Evolutionary conservation across 1,140 invertebrate genomes (phyloP), one percentile per base, ranked within the genome.

Genomic region (Pissodes strobi): DNA sequence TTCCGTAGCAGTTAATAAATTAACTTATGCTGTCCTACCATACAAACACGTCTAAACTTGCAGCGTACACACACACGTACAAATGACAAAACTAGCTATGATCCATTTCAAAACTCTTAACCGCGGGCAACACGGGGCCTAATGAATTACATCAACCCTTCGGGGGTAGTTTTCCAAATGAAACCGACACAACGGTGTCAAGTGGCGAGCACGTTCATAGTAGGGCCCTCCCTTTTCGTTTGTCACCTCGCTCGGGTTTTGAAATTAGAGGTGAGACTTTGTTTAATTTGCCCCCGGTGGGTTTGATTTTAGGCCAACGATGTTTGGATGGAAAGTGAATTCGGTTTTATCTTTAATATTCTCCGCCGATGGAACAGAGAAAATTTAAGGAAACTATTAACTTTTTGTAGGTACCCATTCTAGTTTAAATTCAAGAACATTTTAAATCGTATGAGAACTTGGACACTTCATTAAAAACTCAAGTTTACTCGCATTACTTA

Each of bases 111-210:
- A 49, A 49, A 65, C 63, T 59, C 48, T 59, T 45, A 57, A 37
- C 63, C 63, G 41, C 49, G 10, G 56, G 57, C 30, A 56, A 60
- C 58, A 55, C 45, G 38, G 38, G 38, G 51, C 25, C 23, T 66
- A 66, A 66, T 66, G 64, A 66, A 66, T 66, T 66, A 66, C 51
- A 61, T 66, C 34, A 66, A 56, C 64, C 51, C 48, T 52, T 46
- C 39, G 53, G 38, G 55, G 48, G 37, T 51, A 51, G 46, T 59
- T 52, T 59, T 53, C 53, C 55, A 65, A 65, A 52, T 41, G 53
- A 52, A 58, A 58, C 45, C 52, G 23, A 62, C 61, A 51, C 39
- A 48, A 51, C 37, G 48, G 63, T 65, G 63, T 65, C 63, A 65
- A 52, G 56, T 65, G 56, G 46, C 63, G 30, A 27, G 38, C 48